These are phyloP conservation scores for Gila orcuttii DNA, from an alignment of 2,113 vertebrate genomes.

Conservation along the genomic window DNA sequence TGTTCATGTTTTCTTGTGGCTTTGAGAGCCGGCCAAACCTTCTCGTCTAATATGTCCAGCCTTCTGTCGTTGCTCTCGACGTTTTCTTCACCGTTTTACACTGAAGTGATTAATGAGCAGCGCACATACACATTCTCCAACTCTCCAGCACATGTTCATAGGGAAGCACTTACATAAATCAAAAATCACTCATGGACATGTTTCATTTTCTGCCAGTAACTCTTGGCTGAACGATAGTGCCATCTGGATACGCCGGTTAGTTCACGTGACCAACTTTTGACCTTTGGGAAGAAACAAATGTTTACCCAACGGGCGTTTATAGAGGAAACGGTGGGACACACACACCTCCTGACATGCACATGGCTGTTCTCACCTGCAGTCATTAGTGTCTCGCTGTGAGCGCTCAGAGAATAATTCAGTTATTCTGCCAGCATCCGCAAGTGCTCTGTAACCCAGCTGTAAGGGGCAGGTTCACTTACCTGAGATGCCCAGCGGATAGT, in stretches of 20 bases:
- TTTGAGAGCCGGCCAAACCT: neutral
- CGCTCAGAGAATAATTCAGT: neutral
- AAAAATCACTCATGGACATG: neutral
- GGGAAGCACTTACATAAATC: neutral
- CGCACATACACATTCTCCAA: neutral
- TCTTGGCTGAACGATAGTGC: neutral
- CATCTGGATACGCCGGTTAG: slow-evolving; percentile 6
- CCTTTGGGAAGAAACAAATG: neutral
- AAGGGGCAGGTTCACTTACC: neutral
- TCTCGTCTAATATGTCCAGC: neutral
- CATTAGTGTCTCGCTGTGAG: neutral
- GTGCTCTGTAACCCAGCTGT: neutral
- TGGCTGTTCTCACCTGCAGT: neutral
- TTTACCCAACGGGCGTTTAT: neutral
- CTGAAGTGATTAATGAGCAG: slow-evolving; percentile 15
- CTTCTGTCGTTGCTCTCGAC: neutral
- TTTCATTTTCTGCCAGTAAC: slow-evolving; percentile 29
- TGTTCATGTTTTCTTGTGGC: neutral
- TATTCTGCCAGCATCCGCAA: neutral
- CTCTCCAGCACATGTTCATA: neutral
- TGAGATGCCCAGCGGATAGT: neutral
- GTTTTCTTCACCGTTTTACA: neutral
- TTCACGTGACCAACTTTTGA: neutral
- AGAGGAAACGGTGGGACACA: slow-evolving; percentile 3
- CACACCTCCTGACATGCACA: neutral